Evolutionary conservation across 1,140 invertebrate genomes (phyloP).

Genomic region (Andrena cerasifolii): DNA sequence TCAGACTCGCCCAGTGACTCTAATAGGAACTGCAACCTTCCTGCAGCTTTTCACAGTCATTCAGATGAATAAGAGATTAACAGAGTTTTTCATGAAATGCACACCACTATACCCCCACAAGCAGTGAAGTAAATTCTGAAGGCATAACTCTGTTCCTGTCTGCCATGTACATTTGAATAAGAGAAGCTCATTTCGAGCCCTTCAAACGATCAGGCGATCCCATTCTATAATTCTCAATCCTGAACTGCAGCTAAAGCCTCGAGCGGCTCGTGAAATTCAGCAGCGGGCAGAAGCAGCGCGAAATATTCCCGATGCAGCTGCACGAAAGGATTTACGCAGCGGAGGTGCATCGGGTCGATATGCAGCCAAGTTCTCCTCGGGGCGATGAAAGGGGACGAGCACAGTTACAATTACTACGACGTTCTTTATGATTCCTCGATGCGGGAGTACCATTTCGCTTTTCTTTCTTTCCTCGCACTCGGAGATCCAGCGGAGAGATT

Average conservation of each 20-base stretch:
- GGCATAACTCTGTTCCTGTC: not conserved
- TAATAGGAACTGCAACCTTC: too few relatives aligned
- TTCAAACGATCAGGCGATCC: not conserved
- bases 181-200: too few relatives aligned
- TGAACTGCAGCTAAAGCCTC: not conserved
- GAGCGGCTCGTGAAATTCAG: not conserved
- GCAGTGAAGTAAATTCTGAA: not conserved
- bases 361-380: not conserved
- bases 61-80: not conserved
- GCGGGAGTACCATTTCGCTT: too few relatives aligned
- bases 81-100: not conserved
- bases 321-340: not conserved
- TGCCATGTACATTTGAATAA: too few relatives aligned
- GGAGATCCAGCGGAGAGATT: too few relatives aligned
- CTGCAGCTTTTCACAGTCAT: too few relatives aligned
- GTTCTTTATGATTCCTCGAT: too few relatives aligned
- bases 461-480: too few relatives aligned
- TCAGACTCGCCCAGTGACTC: too few relatives aligned
- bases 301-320: not conserved
- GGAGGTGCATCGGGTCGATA: not conserved
- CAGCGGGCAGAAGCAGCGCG: not conserved
- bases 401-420: not conserved
- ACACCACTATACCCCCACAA: not conserved
- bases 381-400: not conserved
- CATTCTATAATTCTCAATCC: not conserved